Percentiles rank a stretch among this genome's conserved stretches.
Conservation (phyloP, 2,113 vertebrate genomes). For the Columba janthina region DNA sequence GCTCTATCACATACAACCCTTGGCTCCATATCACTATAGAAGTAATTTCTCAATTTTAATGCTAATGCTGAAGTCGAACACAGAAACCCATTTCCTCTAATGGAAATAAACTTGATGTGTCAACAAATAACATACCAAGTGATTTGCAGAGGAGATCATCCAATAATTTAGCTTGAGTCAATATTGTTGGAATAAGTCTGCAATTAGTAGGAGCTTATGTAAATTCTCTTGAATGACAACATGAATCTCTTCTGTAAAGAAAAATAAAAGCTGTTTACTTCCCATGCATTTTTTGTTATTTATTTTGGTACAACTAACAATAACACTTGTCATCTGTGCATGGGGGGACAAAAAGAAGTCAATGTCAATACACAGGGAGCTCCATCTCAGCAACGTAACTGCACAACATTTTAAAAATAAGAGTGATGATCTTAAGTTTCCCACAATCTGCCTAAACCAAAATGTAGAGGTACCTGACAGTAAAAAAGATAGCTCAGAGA, state of each 20-base stretch:
- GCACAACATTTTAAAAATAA: background rate
- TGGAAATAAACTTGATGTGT: background rate
- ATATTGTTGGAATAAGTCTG: background rate
- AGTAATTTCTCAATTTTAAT: slow-evolving; percentile 43
- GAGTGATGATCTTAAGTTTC: background rate
- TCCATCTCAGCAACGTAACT: background rate
- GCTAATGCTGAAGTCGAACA: background rate
- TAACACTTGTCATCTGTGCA: background rate
- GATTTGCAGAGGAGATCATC: background rate
- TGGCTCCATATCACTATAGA: background rate
- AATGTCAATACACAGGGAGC: background rate
- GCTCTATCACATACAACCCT: background rate
- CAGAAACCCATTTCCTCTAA: background rate
- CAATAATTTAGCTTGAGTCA: background rate
- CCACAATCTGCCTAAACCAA: background rate
- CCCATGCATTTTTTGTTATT: background rate
- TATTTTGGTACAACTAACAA: background rate
- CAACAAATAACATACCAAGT: background rate
- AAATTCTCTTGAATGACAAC: background rate
- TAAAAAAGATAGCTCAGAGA: background rate
- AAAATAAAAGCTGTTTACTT: background rate
- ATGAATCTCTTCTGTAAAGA: background rate
- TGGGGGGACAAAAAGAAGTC: background rate
- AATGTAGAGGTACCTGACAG: background rate
- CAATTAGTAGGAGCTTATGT: background rate